Conservation (phyloP, 2,113 vertebrate genomes). For the Chitala chitala region DNA sequence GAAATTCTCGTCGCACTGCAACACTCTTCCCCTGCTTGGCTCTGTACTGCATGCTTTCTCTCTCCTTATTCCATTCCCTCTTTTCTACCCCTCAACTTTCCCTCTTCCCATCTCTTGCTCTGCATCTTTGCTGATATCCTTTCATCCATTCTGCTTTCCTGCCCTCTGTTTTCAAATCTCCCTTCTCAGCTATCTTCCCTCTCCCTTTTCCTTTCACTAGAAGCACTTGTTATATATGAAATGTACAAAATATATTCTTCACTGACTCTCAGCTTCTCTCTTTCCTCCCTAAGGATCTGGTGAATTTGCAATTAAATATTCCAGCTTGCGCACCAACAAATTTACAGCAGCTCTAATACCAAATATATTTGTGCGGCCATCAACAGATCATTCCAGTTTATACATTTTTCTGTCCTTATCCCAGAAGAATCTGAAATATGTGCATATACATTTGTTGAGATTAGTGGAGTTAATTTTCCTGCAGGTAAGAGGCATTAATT, state of each 20-base stretch:
- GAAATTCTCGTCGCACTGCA: conserved; percentile 61
- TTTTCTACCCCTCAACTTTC: background rate
- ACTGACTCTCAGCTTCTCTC: background rate
- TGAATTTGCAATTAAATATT: background rate
- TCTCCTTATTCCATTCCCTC: conserved; percentile 32
- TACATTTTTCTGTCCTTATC: background rate
- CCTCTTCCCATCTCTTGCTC: background rate
- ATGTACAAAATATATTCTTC: background rate
- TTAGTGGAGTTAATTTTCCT: background rate
- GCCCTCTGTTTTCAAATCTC: conserved; percentile 37
- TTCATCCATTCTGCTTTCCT: conserved; percentile 38
- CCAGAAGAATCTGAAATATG: background rate
- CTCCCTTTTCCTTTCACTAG: conserved; percentile 48
- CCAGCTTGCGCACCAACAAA: background rate
- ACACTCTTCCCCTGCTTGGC: conserved; percentile 32
- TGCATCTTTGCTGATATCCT: conserved; percentile 33
- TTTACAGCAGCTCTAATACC: too few species aligned
- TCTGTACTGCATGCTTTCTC: conserved; percentile 48
- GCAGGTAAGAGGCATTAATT: too few species aligned
- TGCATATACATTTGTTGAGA: background rate
- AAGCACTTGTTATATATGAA: background rate
- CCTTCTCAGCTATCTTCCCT: conserved; percentile 49
- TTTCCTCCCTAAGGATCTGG: background rate
- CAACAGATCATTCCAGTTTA: background rate
- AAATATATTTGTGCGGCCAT: too few species aligned